phyloP scores from a whole-genome alignment of 2,113 vertebrate genomes.

The Myotis yumanensis region DNA sequence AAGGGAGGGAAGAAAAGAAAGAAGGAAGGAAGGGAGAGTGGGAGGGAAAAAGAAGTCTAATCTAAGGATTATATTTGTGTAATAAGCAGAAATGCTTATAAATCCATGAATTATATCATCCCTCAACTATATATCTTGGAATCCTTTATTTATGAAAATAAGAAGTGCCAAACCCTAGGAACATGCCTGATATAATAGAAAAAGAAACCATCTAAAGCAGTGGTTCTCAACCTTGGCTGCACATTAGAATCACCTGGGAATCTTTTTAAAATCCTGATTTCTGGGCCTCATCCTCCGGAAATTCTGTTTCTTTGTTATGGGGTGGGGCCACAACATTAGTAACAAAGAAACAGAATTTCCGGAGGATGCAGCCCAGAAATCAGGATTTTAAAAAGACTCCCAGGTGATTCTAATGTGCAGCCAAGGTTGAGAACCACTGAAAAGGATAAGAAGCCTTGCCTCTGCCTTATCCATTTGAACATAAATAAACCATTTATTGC shows the following conservation, averaged over 20 bases:
- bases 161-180: neutral
- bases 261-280: too few species aligned
- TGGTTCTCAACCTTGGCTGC: too few species aligned
- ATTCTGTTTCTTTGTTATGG: too few species aligned
- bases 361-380: too few species aligned
- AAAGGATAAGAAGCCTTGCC: neutral
- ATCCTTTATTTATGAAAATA: conserved; percentile 30
- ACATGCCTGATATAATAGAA: neutral
- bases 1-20: neutral
- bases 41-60: neutral
- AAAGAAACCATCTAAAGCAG: neutral
- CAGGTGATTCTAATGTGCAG: too few species aligned
- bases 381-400: too few species aligned
- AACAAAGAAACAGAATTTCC: too few species aligned
- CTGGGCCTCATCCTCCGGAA: too few species aligned
- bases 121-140: neutral
- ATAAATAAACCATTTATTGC: conserved; percentile 11
- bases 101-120: neutral
- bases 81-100: neutral
- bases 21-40: neutral
- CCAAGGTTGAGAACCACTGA: too few species aligned
- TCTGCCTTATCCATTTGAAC: neutral
- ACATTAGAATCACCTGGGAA: too few species aligned
- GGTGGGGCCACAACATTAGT: too few species aligned
- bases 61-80: neutral